Conservation (phyloP, 2,888 invertebrate genomes). For the Drosophila ustulata region DNA sequence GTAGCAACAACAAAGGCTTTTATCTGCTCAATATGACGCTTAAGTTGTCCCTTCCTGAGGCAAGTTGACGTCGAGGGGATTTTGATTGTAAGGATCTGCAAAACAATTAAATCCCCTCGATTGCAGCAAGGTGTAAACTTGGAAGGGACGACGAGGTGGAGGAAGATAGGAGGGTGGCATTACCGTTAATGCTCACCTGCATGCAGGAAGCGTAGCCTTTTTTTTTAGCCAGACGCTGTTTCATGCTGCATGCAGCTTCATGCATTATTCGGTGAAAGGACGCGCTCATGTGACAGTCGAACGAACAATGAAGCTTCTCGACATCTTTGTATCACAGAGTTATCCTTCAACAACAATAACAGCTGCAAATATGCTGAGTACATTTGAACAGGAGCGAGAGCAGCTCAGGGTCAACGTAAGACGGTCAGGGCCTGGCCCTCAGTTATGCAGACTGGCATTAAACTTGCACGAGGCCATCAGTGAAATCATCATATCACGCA, state of each 20-base stretch:
- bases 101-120: conserved; percentile 41
- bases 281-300: conserved; percentile 19
- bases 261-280: conserved; percentile 19
- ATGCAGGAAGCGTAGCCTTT: conserved; percentile 19
- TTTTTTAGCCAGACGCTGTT: conserved; percentile 38
- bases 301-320: conserved; percentile 39
- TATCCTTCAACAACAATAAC: not conserved
- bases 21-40: conserved; percentile 57
- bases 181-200: conserved; percentile 33
- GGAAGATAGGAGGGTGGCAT: not conserved
- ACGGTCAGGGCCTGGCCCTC: conserved; percentile 28
- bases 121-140: not conserved
- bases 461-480: conserved; percentile 49
- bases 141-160: not conserved
- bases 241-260: conserved; percentile 11
- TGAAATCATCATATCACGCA: conserved; percentile 45
- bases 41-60: conserved; percentile 52
- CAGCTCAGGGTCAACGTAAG: conserved; percentile 51
- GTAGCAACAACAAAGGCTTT: conserved; percentile 42
- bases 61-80: conserved; percentile 10
- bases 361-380: not conserved
- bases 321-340: conserved; percentile 33
- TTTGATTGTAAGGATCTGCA: conserved; percentile 39
- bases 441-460: conserved; percentile 49
- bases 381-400: conserved; percentile 21